A percentile compares a stretch with the other conserved stretches of the same genome.
These are phyloP conservation scores for Ricordea florida DNA, from an alignment of 92 coral and sea anemone genomes.

Conservation along the genomic window DNA sequence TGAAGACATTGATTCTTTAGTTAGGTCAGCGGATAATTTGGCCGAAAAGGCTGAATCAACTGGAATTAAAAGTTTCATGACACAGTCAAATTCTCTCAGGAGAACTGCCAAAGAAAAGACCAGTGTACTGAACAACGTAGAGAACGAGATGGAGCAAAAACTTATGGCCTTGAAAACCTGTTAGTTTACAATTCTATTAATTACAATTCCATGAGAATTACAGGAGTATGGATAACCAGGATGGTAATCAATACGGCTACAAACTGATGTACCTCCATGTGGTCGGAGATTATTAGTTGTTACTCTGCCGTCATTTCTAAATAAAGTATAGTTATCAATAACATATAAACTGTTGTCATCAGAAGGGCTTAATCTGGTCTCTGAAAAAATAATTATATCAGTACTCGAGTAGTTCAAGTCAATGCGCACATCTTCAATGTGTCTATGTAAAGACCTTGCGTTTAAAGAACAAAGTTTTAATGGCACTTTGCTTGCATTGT, in stretches of 20 bases:
- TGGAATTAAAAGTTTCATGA: no score
- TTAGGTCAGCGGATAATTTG: no score
- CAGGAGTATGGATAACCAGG: slow-evolving; percentile 53
- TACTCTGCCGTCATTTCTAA: slow-evolving; percentile 53
- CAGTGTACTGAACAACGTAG: no score
- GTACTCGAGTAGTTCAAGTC: slow-evolving; percentile 55
- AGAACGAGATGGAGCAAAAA: no score
- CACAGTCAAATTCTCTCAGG: no score
- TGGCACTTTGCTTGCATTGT: slow-evolving; percentile 33
- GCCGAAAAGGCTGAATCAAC: no score
- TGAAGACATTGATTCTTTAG: no score
- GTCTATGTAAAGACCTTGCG: slow-evolving; percentile 63
- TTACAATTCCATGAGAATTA: slow-evolving; percentile 63
- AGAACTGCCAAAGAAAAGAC: no score
- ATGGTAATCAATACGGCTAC: slow-evolving; percentile 43
- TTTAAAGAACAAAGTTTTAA: slow-evolving; percentile 43
- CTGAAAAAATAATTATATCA: slow-evolving; percentile 57
- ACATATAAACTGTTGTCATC: slow-evolving; percentile 45
- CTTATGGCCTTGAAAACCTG: no score
- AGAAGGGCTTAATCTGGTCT: slow-evolving; percentile 45
- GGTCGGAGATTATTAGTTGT: slow-evolving; percentile 27
- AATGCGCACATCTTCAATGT: slow-evolving; percentile 45
- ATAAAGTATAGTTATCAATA: slow-evolving; percentile 50
- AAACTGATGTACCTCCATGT: slow-evolving; percentile 58
- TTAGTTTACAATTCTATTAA: no score